Base-by-base conservation (phyloP, 2,797 vertebrate species). In the Rhinatrema bivittatum region DNA sequence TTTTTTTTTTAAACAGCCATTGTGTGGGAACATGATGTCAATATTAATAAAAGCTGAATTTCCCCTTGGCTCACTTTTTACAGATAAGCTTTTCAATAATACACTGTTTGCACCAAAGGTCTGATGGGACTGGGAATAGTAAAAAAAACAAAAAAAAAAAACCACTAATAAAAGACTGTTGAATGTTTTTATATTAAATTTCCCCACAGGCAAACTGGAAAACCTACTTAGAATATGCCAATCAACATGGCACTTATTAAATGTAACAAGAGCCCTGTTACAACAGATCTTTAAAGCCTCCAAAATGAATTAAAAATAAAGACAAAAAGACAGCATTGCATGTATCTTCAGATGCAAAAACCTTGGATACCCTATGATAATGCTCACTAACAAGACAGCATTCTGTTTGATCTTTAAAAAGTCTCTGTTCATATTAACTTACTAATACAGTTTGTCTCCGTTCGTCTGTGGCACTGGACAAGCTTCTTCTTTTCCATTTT, bases 61-160 rank as follows among this genome's bases (percentile, higher is more conserved):
- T 85, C 79, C 81, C 81, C 77, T 78, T 74, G 77, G 79, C 78
- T 81, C 71, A 76, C 74, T 85, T 79, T 74, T 82, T 82, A 81
- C 71, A 84, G 80, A 85, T 85, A 85, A 85, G 80, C 72, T 77
- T 84, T 84, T 82, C 80, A 84, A 84, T 85, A 84, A 84, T 78
- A 81, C 72, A 77, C 66, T 78, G 72, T 77, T 82, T 80, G 70
- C 80, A 82, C 80, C 81, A 78, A 82, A 84, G 81, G 81, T 79
- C 82, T 82, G 74, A 74, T 81, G 82, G 80, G 82, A 84, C 77
- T 78, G 79, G 78, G 78, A 86, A 82, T 85, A 85, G 79, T 80
- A n/a, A n/a, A n/a, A n/a, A 82, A 81, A 81, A 83, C 84, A 82
- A 82, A 78, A n/a, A n/a, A n/a, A n/a, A 82, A 81, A 81, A 83